These are phyloP conservation scores for Neoitamus cyanurus DNA, from an alignment of 2,888 invertebrate genomes.

Conservation along the genomic window DNA sequence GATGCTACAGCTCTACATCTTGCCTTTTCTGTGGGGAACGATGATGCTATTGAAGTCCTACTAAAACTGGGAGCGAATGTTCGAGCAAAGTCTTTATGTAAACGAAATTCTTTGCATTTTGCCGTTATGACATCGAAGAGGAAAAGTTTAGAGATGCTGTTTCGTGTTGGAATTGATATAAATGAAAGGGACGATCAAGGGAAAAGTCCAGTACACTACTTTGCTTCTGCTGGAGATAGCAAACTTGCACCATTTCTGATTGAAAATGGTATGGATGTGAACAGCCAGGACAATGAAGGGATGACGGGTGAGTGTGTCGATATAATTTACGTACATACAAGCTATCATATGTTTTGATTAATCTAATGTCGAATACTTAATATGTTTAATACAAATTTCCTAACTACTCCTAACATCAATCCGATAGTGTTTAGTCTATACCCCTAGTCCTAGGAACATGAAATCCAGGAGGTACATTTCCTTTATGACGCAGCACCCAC, in stretches of 20 bases:
- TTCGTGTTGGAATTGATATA: not conserved
- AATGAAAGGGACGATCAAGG: conserved; percentile 9
- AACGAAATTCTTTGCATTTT: not conserved
- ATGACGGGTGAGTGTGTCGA: not conserved
- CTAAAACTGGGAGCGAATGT: not conserved
- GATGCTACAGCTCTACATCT: conserved; percentile 10
- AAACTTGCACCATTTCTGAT: not conserved
- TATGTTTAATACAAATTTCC: too few relatives aligned
- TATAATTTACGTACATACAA: not conserved
- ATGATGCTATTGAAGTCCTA: not conserved
- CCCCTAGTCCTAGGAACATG: too few relatives aligned
- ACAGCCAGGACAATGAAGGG: not conserved
- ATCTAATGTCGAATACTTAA: too few relatives aligned
- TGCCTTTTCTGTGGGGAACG: conserved; percentile 11
- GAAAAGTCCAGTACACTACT: not conserved
- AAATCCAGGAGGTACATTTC: too few relatives aligned
- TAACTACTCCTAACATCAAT: too few relatives aligned
- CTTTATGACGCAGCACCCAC: too few relatives aligned
- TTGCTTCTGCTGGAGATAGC: not conserved
- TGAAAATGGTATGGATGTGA: conserved; percentile 1
- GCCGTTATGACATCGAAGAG: not conserved
- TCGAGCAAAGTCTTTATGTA: not conserved
- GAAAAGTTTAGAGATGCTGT: not conserved
- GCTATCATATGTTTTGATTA: not conserved
- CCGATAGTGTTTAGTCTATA: too few relatives aligned